Conservation (phyloP, 2,113 vertebrate species). For the Hymenochirus boettgeri region DNA sequence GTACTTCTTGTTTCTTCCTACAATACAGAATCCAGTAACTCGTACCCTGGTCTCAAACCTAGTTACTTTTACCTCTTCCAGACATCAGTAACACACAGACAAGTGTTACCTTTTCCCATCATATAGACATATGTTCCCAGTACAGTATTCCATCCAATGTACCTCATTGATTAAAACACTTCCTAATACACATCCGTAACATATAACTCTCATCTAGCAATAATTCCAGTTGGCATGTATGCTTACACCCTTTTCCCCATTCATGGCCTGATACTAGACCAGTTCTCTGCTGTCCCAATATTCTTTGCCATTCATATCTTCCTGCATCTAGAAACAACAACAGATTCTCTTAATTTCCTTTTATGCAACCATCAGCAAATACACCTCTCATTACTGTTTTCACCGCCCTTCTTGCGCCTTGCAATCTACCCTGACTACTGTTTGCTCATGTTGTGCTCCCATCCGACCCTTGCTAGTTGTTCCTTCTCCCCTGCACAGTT, state of each 20-base stretch:
- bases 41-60: neutral
- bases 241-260: too few relatives aligned
- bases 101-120: neutral
- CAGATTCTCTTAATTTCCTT: too few relatives aligned
- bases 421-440: conserved; percentile 64
- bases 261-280: too few relatives aligned
- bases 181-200: too few relatives aligned
- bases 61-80: neutral
- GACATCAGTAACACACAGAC: neutral
- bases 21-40: neutral
- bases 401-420: conserved; percentile 7
- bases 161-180: too few relatives aligned
- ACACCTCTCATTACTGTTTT: neutral
- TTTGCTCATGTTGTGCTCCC: conserved; percentile 87
- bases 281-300: too few relatives aligned
- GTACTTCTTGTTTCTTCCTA: neutral
- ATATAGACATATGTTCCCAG: neutral
- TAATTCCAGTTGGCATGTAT: too few relatives aligned
- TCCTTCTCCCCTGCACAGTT: conserved; percentile 71
- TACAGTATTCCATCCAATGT: too few relatives aligned
- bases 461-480: conserved; percentile 81
- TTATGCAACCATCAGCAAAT: neutral
- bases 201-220: too few relatives aligned
- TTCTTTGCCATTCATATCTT: too few relatives aligned
- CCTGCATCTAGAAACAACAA: too few relatives aligned